Evolutionary conservation across 2,113 vertebrate genomes (phyloP).

Genomic region (Cheilinus undulatus): DNA sequence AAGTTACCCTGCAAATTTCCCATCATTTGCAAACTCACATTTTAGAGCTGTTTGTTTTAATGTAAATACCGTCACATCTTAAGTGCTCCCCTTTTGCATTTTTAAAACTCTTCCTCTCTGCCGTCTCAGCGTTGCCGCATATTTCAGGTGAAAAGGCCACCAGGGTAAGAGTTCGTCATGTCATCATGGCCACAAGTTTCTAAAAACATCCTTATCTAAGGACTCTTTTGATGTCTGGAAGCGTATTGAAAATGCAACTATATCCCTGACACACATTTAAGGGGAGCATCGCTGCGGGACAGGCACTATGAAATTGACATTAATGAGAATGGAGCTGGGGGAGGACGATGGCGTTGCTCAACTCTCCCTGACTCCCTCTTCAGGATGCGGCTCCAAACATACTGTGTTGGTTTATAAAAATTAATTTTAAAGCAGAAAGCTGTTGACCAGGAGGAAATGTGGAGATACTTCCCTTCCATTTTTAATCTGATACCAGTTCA

Average conservation of each 20-base stretch:
- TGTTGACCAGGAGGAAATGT: no score
- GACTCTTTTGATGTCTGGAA: constrained; percentile 73
- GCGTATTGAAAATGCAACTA: constrained; percentile 76
- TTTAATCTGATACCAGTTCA: no score
- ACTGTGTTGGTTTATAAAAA: constrained; percentile 36
- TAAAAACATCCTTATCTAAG: constrained; percentile 75
- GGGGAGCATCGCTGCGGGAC: constrained; percentile 59
- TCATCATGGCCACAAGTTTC: constrained; percentile 7
- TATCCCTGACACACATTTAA: constrained; percentile 69
- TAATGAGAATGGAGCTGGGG: constrained; percentile 78
- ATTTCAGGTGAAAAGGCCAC: constrained; percentile 58
- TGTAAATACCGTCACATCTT: constrained; percentile 16
- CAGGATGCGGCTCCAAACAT: constrained; percentile 49
- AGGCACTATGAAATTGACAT: constrained; percentile 81
- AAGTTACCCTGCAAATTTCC: constrained; percentile 39
- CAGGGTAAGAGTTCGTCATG: constrained; percentile 41
- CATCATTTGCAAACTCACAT: constrained; percentile 17
- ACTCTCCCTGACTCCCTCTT: constrained; percentile 69
- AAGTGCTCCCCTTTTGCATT: not conserved
- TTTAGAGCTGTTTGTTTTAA: constrained; percentile 11
- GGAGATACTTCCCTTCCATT: no score
- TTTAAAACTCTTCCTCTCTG: not conserved
- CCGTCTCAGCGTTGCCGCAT: not conserved
- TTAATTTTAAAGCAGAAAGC: not conserved
- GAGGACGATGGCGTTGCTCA: constrained; percentile 55